Conservation (phyloP, 2,797 vertebrate species). For the Chaunax sp. region DNA sequence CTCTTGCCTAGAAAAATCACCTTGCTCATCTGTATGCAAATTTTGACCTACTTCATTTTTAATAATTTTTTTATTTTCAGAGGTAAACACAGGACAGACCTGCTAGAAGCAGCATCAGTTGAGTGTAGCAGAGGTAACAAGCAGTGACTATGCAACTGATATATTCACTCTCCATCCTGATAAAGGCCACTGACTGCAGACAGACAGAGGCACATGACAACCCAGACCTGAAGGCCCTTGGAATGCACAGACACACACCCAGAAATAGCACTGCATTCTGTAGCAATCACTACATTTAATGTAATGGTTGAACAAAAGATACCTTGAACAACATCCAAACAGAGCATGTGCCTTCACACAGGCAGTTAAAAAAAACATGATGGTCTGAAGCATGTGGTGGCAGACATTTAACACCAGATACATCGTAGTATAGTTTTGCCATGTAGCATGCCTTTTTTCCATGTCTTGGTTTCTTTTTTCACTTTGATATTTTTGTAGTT, state of each 20-base stretch:
- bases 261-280: constrained; percentile 36
- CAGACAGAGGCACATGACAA: background rate
- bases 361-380: constrained; percentile 41
- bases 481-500: constrained; percentile 45
- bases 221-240: background rate
- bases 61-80: too few species aligned
- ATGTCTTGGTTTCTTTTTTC: constrained; percentile 58
- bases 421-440: constrained; percentile 67
- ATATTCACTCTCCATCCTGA: background rate
- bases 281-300: constrained; percentile 75
- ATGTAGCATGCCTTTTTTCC: constrained; percentile 76
- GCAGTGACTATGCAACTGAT: constrained; percentile 32
- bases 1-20: too few species aligned
- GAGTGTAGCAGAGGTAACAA: constrained; percentile 13
- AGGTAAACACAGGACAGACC: too few species aligned
- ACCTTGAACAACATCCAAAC: constrained; percentile 63
- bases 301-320: constrained; percentile 69
- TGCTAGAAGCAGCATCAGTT: background rate
- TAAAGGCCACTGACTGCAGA: constrained; percentile 2
- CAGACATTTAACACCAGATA: constrained; percentile 77
- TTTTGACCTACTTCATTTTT: too few species aligned
- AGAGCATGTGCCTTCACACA: constrained; percentile 57
- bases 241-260: constrained; percentile 4
- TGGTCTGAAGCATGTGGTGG: constrained; percentile 68
- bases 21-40: too few species aligned